Conservation (phyloP, 2,797 vertebrate genomes). For the Parauchenoglanis punctatus region DNA sequence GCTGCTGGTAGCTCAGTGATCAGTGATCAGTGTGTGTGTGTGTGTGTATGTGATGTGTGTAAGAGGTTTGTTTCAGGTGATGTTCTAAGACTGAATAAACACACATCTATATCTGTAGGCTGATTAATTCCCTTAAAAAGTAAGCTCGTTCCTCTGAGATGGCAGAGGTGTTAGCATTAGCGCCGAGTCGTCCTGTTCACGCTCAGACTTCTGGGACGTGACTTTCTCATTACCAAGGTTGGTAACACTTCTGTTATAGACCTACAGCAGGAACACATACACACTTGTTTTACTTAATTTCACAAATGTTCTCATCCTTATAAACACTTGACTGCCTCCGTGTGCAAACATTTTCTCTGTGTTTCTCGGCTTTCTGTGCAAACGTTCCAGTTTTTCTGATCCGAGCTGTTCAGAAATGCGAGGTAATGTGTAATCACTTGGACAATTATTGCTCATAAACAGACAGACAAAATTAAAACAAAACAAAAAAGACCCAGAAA, state of each 20-base stretch:
- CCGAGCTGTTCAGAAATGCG: neutral
- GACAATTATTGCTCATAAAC: slow-evolving; percentile 6
- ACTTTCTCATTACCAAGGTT: neutral
- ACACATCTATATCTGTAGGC: neutral
- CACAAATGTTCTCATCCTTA: neutral
- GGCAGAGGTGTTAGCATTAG: neutral
- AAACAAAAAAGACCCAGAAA: slow-evolving; percentile 33
- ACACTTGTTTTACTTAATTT: neutral
- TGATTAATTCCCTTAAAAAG: no score
- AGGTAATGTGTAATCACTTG: neutral
- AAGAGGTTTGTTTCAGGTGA: no score
- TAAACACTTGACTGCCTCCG: neutral
- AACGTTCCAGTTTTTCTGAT: neutral
- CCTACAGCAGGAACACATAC: neutral
- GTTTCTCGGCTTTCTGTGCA: neutral
- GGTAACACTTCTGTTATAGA: neutral
- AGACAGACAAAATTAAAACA: neutral
- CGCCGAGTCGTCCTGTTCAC: neutral
- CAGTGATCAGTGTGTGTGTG: no score
- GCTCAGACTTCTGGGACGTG: neutral
- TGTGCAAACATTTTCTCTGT: neutral
- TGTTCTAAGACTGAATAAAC: neutral
- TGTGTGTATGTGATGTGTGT: no score
- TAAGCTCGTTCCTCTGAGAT: neutral
- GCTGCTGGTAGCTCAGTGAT: no score